phyloP scores from a whole-genome alignment of 1,140 invertebrate species.

The Caenorhabditis briggsae region DNA sequence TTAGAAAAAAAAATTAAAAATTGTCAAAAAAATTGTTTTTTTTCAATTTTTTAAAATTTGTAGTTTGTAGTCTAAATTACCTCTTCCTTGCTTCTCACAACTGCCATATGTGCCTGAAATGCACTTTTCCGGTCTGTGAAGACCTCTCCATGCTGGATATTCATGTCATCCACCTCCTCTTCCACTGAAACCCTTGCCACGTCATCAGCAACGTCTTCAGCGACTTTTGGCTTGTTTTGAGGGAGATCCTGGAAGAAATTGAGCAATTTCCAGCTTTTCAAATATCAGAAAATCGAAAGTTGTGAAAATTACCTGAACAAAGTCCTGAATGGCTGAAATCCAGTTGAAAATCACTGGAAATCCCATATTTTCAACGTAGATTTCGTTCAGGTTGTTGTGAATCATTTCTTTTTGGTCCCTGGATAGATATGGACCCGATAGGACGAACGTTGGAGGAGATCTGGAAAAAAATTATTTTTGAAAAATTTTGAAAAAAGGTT shows the following conservation, averaged over 20 bases:
- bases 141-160: constrained; percentile 68
- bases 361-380: constrained; percentile 64
- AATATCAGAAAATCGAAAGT: too few species aligned
- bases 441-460: constrained; percentile 63
- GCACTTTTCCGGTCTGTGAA: constrained; percentile 76
- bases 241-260: not conserved
- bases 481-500: too few species aligned
- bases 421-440: constrained; percentile 57
- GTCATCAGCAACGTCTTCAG: constrained; percentile 6
- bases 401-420: constrained; percentile 31
- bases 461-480: too few species aligned
- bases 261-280: too few species aligned
- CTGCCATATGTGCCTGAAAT: constrained; percentile 76
- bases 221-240: not conserved
- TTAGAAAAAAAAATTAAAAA: not conserved
- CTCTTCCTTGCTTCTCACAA: constrained; percentile 71
- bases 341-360: constrained; percentile 67
- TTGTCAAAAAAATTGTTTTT: too few species aligned
- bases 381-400: constrained; percentile 54
- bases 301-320: constrained; percentile 11
- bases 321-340: constrained; percentile 62
- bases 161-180: not conserved
- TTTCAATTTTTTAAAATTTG: not conserved
- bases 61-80: constrained; percentile 61
- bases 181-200: not conserved